phyloP scores from a whole-genome alignment of 2,888 invertebrate species.

The Aphodius sticticus region DNA sequence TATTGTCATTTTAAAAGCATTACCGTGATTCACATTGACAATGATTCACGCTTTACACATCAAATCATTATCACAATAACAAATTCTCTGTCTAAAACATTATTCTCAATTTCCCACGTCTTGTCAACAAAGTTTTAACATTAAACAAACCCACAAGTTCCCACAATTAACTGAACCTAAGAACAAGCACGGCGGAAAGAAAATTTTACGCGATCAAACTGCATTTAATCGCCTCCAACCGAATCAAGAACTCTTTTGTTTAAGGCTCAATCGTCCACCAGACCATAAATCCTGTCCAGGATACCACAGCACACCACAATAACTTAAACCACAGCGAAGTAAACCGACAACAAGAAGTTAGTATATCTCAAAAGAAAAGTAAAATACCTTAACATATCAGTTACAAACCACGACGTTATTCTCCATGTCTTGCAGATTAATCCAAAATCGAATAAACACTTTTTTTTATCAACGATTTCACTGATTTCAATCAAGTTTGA shows the following conservation, averaged over 20 bases:
- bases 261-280: not conserved
- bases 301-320: not conserved
- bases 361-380: not conserved
- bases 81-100: too few relatives aligned
- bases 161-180: not conserved
- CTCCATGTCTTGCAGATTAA: not conserved
- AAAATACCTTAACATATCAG: not conserved
- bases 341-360: not conserved
- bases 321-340: not conserved
- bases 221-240: not conserved
- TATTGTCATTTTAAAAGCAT: too few relatives aligned
- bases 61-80: too few relatives aligned
- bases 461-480: not conserved
- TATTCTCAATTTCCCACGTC: too few relatives aligned
- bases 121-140: too few relatives aligned
- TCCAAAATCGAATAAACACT: not conserved
- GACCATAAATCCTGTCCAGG: not conserved
- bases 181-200: not conserved
- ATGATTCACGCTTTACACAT: too few relatives aligned
- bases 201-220: not conserved
- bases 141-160: not conserved
- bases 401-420: not conserved
- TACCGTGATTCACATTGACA: too few relatives aligned
- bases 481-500: not conserved
- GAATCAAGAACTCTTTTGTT: slow-evolving; percentile 4